phyloP scores from a whole-genome alignment of 2,113 vertebrate species.

The Oreochromis niloticus region DNA sequence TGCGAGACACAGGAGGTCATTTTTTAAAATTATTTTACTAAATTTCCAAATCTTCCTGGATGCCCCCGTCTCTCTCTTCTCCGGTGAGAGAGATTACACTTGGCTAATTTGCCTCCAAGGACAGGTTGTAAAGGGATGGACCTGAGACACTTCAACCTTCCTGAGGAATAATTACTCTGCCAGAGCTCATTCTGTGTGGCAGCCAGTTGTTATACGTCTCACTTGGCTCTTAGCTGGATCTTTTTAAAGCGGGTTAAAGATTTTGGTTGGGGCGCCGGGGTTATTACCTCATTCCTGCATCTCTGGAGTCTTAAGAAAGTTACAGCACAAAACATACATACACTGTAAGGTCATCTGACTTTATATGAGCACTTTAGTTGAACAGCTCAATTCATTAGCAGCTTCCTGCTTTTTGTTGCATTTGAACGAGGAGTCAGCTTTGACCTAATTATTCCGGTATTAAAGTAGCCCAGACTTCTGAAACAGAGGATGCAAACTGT shows the following conservation, averaged over 20 bases:
- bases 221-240: not conserved
- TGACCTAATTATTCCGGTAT: not conserved
- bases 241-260: not conserved
- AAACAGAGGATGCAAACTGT: not conserved
- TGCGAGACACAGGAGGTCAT: conserved; percentile 16
- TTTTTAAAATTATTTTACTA: not conserved
- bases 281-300: not conserved
- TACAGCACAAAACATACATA: not conserved
- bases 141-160: conserved; percentile 21
- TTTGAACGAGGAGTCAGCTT: not conserved
- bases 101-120: conserved; percentile 11
- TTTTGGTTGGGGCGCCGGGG: not conserved
- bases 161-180: conserved; percentile 33
- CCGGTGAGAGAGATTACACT: not conserved
- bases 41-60: not conserved
- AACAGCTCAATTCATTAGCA: not conserved
- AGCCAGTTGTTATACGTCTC: not conserved
- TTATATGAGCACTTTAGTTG: not conserved
- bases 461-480: not conserved
- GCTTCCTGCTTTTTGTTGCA: not conserved
- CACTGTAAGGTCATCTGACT: not conserved
- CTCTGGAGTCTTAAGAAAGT: not conserved
- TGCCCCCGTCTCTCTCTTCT: not conserved
- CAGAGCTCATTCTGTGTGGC: conserved; percentile 17
- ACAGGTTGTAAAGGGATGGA: not conserved